Evolutionary conservation across 2,797 vertebrate genomes (phyloP), one percentile per base, ranked within the genome.

Genomic region (Sebastes matsubarae): DNA sequence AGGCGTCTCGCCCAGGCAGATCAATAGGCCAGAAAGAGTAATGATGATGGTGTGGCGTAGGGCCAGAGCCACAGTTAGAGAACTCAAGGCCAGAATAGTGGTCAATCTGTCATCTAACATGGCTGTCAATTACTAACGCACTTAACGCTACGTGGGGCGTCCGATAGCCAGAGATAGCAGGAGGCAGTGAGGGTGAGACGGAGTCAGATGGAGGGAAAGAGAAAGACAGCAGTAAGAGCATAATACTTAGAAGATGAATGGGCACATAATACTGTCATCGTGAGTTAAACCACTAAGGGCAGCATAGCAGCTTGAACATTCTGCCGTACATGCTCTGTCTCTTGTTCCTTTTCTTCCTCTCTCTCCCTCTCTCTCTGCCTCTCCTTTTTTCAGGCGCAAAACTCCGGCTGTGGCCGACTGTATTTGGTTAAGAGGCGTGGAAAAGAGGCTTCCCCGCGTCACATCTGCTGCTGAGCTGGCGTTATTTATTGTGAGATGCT

Each of bases 11-110:
- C 83, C 89, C 86, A 79, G 85, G 80, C 88, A 83, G 92, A 96
- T 96, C 93, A 93, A 96, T 97, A 95, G 50, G 89, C 77, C 85
- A 88, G 87, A 85, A 46, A 88, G 92, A 93, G 89, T 82, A 84
- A 91, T 92, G 92, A 88, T 93, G 90, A 92, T 88, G 89, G 88
- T 72, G 86, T 90, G 92, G 89, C 76, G 32, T 59, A 87, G 84
- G 86, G 87, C 89, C 90, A 90, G 88, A 80, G 85, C 86, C 85
- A 84, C 77, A 74, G 87, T 86, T 87, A 87, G 86, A 92, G 81
- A 88, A 84, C 81, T 70, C 66, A 84, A 75, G 81, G 75, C 89
- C 89, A 87, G 83, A 89, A 92, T 87, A 92, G 90, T 91, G 89
- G 86, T 91, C 91, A 93, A 91, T 95, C 89, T 95, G 89, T 91